A percentile compares a stretch with the other conserved stretches of the same genome.
These are phyloP conservation scores for Falco concolor DNA, from an alignment of 2,797 vertebrate genomes.

Conservation along the genomic window DNA sequence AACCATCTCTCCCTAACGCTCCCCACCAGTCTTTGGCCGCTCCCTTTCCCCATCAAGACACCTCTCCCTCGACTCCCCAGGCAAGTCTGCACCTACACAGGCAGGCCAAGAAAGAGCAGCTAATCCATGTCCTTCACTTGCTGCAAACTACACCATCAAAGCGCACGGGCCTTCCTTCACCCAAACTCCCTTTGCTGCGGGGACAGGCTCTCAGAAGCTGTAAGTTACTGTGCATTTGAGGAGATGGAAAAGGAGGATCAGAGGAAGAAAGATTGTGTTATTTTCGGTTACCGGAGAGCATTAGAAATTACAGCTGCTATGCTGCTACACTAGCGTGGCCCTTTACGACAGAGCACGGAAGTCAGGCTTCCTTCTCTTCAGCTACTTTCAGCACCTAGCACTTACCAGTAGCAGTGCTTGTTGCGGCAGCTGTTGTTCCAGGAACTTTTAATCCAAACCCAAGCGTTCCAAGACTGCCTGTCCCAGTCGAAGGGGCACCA, in stretches of 20 bases:
- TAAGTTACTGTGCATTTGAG: background rate
- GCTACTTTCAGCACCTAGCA: background rate
- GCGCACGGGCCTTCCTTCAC: background rate
- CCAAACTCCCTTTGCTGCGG: background rate
- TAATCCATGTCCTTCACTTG: background rate
- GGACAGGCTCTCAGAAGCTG: background rate
- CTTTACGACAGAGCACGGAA: background rate
- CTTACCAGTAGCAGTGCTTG: slow-evolving; percentile 27
- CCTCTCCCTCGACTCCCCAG: background rate
- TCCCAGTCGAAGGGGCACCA: slow-evolving; percentile 37
- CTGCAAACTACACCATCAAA: background rate
- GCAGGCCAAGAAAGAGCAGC: background rate
- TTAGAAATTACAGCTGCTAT: background rate
- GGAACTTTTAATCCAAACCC: slow-evolving; percentile 69
- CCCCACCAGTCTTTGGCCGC: background rate
- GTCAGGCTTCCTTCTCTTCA: background rate
- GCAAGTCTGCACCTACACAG: background rate
- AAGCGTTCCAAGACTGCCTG: background rate
- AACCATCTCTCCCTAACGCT: background rate
- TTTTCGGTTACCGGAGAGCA: background rate
- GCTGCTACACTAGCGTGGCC: background rate
- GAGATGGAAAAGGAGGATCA: background rate
- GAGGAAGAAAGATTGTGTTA: background rate
- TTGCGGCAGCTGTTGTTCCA: slow-evolving; percentile 26
- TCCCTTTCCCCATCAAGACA: background rate